These are phyloP conservation scores for Epinephelus cyanopodus DNA, from an alignment of 2,113 vertebrate species.

Conservation along the genomic window DNA sequence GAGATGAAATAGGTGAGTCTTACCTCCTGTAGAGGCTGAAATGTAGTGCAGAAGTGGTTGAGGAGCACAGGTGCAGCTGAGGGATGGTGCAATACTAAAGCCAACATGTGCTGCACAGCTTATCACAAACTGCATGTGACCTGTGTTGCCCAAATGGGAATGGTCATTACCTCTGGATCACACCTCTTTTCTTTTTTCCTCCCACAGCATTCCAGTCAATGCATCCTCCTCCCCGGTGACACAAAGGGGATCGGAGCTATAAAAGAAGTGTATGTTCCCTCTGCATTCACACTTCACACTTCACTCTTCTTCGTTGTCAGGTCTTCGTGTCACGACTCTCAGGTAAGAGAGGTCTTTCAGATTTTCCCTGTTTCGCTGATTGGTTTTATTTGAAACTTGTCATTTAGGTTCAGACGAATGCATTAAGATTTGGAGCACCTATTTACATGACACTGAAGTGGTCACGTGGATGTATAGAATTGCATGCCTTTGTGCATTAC, in stretches of 20 bases:
- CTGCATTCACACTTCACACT: constrained; percentile 45
- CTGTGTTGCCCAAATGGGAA: constrained; percentile 60
- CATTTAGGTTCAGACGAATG: neutral
- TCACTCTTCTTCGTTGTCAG: constrained; percentile 11
- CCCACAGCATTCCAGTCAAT: constrained; percentile 47
- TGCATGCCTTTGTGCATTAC: neutral
- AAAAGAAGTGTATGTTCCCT: constrained; percentile 73
- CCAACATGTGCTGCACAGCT: constrained; percentile 40
- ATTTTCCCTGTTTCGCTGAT: neutral
- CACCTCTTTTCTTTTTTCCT: constrained; percentile 62
- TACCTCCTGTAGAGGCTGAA: constrained; percentile 57
- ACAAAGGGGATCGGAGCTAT: constrained; percentile 60
- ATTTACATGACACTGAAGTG: neutral
- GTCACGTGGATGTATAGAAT: neutral
- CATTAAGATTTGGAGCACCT: neutral
- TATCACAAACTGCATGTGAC: constrained; percentile 63
- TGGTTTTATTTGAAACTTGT: neutral
- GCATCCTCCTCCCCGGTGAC: constrained; percentile 70
- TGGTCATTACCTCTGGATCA: constrained; percentile 61
- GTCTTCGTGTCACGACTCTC: constrained; percentile 6
- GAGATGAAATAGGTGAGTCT: constrained; percentile 39
- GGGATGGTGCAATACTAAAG: constrained; percentile 34
- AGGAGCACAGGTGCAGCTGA: constrained; percentile 38
- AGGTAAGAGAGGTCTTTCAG: constrained; percentile 59
- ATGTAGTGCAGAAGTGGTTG: constrained; percentile 21